A percentile compares a stretch with the other conserved stretches of the same genome.
phyloP scores from a whole-genome alignment of 2,888 invertebrate species.

The Tetramorium bicarinatum region DNA sequence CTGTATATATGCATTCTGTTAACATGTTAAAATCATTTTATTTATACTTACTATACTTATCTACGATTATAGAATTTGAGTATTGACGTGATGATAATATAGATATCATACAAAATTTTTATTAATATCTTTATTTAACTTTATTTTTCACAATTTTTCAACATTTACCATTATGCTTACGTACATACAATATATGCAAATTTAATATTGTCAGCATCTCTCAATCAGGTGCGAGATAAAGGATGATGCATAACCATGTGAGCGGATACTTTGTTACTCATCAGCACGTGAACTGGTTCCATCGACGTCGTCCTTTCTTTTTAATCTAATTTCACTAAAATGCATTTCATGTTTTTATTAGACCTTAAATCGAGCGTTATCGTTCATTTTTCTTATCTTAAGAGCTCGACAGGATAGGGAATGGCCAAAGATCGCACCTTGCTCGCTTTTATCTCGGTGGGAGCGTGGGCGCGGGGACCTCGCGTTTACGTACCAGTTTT shows the following conservation, averaged over 20 bases:
- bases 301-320: not conserved
- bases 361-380: constrained; percentile 52
- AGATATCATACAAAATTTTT: not conserved
- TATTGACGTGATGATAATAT: not conserved
- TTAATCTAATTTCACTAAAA: constrained; percentile 51
- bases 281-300: constrained; percentile 8
- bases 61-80: not conserved
- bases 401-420: constrained; percentile 53
- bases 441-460: constrained; percentile 50
- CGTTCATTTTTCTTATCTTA: constrained; percentile 56
- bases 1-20: too few relatives aligned
- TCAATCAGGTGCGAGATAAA: not conserved
- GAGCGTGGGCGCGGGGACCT: constrained; percentile 56
- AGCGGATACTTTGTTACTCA: constrained; percentile 28
- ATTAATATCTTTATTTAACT: too few relatives aligned
- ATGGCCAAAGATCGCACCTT: constrained; percentile 54
- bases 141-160: not conserved
- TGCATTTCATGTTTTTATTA: constrained; percentile 57
- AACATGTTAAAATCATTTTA: not conserved
- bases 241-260: not conserved
- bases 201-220: not conserved
- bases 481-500: constrained; percentile 49
- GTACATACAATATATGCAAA: not conserved
- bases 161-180: not conserved
- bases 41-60: not conserved